These are phyloP conservation scores for Cerastis leucographa DNA, from an alignment of 2,888 invertebrate species.

Conservation along the genomic window DNA sequence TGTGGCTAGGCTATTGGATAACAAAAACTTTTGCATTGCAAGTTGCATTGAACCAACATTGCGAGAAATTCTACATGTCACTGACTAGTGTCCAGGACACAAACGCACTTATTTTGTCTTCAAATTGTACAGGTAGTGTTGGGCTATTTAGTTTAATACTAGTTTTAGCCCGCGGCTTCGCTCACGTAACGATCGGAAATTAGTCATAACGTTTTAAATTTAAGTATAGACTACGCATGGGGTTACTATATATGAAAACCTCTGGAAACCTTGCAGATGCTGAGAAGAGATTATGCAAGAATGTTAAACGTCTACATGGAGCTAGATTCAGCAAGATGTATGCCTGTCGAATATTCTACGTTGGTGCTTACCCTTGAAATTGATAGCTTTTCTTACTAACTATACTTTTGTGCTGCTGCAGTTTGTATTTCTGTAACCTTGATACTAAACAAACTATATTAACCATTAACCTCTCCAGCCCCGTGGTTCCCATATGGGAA, in stretches of 20 bases:
- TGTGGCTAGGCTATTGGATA: background rate
- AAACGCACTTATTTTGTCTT: no score
- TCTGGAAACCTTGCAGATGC: background rate
- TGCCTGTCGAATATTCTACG: background rate
- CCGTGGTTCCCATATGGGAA: no score
- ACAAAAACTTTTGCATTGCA: background rate
- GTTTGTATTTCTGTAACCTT: background rate
- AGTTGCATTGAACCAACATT: background rate
- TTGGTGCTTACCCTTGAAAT: background rate
- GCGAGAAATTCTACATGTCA: background rate
- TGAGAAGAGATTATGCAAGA: conserved; percentile 1
- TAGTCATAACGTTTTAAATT: background rate
- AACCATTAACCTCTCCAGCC: no score
- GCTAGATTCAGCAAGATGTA: background rate
- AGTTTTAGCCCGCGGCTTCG: background rate
- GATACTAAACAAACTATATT: background rate
- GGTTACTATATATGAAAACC: background rate
- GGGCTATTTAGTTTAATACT: background rate
- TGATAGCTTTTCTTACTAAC: background rate
- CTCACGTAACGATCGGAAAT: background rate
- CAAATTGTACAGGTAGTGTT: background rate
- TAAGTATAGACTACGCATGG: background rate
- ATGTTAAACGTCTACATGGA: conserved; percentile 5
- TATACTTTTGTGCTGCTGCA: background rate
- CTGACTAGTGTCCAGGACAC: background rate